Evolutionary conservation across 2,797 vertebrate species (phyloP).

Genomic region (Oreortyx pictus): DNA sequence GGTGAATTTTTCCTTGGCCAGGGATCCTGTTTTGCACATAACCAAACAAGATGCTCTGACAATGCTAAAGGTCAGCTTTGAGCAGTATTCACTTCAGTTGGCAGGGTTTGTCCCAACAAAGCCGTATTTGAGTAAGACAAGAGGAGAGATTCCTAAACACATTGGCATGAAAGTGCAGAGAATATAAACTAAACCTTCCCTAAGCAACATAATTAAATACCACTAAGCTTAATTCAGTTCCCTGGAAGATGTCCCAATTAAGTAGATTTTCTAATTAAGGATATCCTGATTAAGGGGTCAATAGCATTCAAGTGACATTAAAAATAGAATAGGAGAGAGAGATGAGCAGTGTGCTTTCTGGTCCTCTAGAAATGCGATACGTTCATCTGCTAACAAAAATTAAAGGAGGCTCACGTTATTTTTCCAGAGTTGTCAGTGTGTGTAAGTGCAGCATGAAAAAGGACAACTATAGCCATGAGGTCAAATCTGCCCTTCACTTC

Average conservation of each 20-base stretch:
- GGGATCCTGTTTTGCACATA: not conserved
- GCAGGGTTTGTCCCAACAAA: not conserved
- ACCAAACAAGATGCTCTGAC: not conserved
- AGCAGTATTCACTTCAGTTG: not conserved
- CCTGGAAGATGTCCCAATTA: slow-evolving; percentile 71
- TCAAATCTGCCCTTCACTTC: not conserved
- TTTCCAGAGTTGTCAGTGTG: not conserved
- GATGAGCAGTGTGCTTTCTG: not conserved
- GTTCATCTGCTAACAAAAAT: not conserved
- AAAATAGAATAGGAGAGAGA: slow-evolving; percentile 18
- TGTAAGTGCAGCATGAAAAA: not conserved
- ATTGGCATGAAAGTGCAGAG: not conserved
- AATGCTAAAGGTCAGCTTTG: rapidly evolving
- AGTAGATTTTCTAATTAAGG: slow-evolving; percentile 73
- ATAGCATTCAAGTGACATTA: slow-evolving; percentile 24
- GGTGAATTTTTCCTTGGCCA: not conserved
- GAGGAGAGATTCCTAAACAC: not conserved
- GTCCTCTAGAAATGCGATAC: not conserved
- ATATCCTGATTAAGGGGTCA: slow-evolving; percentile 50
- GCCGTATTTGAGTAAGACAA: not conserved
- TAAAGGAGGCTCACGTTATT: not conserved
- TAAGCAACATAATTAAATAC: slow-evolving; percentile 44
- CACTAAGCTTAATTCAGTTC: slow-evolving; percentile 67
- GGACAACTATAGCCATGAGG: not conserved
- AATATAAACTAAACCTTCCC: not conserved